Conservation (phyloP, 2,113 vertebrate genomes). For the Mystacornis crossleyi region DNA sequence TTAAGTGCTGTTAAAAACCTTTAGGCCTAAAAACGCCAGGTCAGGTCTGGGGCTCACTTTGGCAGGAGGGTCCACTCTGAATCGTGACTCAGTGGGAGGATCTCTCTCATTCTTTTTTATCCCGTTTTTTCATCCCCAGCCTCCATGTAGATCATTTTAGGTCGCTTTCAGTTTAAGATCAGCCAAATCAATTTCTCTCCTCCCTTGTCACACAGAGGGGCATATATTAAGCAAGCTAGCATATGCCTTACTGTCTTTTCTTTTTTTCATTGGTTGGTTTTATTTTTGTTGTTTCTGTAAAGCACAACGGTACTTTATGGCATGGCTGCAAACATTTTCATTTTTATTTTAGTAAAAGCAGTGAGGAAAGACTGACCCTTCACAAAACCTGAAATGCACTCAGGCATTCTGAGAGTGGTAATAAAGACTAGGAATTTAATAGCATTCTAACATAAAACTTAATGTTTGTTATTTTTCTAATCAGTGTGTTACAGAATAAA, state of each 20-base stretch:
- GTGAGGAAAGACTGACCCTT: neutral
- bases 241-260: neutral
- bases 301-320: neutral
- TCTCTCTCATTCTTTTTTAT: neutral
- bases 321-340: neutral
- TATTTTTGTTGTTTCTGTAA: neutral
- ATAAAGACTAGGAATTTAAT: slow-evolving; percentile 64
- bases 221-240: neutral
- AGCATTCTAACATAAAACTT: slow-evolving; percentile 57
- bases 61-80: neutral
- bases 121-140: neutral
- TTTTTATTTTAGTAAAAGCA: neutral
- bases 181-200: neutral
- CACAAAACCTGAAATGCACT: neutral
- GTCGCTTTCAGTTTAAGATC: neutral
- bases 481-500: slow-evolving; percentile 53
- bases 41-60: neutral
- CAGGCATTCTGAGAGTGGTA: slow-evolving; percentile 14
- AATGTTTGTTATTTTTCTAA: slow-evolving; percentile 25
- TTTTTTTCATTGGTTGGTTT: neutral
- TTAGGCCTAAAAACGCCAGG: neutral
- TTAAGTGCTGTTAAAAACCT: neutral
- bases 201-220: neutral
- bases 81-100: neutral
- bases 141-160: neutral